phyloP scores from a whole-genome alignment of 1,140 invertebrate genomes.

The Goniozus legneri region DNA sequence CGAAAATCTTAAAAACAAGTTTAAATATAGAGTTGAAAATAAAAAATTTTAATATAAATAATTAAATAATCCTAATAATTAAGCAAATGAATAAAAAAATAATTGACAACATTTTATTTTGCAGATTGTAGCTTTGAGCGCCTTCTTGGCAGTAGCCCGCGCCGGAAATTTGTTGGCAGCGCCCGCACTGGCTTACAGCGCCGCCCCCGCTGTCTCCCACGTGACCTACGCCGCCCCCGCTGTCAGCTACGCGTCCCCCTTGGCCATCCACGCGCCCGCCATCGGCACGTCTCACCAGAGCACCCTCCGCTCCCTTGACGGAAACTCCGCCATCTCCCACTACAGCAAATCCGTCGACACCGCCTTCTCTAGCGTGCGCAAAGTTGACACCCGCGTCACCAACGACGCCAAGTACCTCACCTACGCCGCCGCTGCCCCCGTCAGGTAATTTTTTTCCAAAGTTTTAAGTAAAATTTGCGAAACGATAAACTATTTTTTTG shows the following conservation, averaged over 20 bases:
- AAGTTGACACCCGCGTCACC: conserved; percentile 30
- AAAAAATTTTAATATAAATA: no score
- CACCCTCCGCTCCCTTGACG: conserved; percentile 57
- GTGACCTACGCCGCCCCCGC: no score
- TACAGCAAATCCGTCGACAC: conserved; percentile 28
- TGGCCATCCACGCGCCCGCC: conserved; percentile 48
- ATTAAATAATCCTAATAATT: no score
- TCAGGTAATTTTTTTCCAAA: no score
- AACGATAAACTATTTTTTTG: no score
- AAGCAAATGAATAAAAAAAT: no score
- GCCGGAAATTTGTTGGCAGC: conserved; percentile 42
- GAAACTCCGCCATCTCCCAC: conserved; percentile 40
- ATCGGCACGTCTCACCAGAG: conserved; percentile 58
- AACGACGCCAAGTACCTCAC: conserved; percentile 40
- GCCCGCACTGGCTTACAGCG: conserved; percentile 22
- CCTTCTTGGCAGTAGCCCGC: conserved; percentile 44
- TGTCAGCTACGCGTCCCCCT: conserved; percentile 31
- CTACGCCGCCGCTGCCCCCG: conserved; percentile 52
- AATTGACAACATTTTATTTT: no score
- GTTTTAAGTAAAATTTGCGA: no score
- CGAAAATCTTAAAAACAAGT: no score
- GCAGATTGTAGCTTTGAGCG: conserved; percentile 49
- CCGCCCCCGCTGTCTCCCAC: no score
- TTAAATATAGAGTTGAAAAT: no score
- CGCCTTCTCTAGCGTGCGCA: conserved; percentile 32